phyloP scores from a whole-genome alignment of 2,113 vertebrate genomes.

The Taurulus bubalis region DNA sequence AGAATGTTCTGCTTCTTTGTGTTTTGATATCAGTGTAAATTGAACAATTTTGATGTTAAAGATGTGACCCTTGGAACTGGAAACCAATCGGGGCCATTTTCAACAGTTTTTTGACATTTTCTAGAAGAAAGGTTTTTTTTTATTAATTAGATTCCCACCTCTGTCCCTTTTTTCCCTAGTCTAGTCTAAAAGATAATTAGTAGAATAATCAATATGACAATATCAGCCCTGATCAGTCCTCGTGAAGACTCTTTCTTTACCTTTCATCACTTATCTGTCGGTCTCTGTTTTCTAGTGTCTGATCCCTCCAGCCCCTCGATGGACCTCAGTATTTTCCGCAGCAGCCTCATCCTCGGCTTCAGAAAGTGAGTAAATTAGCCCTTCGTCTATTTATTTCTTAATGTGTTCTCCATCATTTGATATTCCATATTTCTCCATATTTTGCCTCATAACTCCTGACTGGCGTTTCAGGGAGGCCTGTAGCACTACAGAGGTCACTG shows the following conservation, averaged over 20 bases:
- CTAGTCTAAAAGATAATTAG: neutral
- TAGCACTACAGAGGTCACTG: conserved; percentile 67
- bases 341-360: conserved; percentile 84
- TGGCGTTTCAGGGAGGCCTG: conserved; percentile 50
- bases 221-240: neutral
- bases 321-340: conserved; percentile 78
- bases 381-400: neutral
- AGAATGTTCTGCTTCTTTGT: neutral
- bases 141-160: neutral
- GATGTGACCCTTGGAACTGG: neutral
- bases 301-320: conserved; percentile 78
- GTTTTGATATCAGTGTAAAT: neutral
- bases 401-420: conserved; percentile 34
- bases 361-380: conserved; percentile 90
- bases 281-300: conserved; percentile 83
- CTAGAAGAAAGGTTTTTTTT: neutral
- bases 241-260: neutral
- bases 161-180: neutral
- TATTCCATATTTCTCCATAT: conserved; percentile 66
- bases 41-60: neutral
- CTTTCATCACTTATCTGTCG: conserved; percentile 5
- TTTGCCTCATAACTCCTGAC: conserved; percentile 41
- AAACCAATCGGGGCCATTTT: neutral
- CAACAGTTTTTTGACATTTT: neutral
- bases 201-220: neutral